These are phyloP conservation scores for Oreochromis aureus DNA, from an alignment of 2,113 vertebrate genomes.

Conservation along the genomic window DNA sequence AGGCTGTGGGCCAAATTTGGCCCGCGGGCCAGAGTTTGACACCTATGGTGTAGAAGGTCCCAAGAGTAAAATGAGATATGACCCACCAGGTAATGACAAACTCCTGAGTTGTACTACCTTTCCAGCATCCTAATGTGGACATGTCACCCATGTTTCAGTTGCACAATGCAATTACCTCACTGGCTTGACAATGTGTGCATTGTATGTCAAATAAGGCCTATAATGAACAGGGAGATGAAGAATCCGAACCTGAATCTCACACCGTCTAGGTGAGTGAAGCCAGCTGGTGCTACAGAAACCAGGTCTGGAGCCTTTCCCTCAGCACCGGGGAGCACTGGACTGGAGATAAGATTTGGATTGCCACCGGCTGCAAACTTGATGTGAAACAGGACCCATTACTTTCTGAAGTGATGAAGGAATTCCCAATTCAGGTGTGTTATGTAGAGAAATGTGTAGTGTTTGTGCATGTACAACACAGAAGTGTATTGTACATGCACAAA, in stretches of 20 bases:
- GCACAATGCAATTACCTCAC: background rate
- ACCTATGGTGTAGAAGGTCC: background rate
- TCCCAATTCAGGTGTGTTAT: constrained; percentile 65
- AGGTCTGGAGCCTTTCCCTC: constrained; percentile 64
- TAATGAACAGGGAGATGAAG: background rate
- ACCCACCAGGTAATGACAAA: background rate
- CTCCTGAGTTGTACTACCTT: background rate
- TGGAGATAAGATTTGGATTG: constrained; percentile 74
- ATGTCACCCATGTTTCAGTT: background rate
- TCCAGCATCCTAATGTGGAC: background rate
- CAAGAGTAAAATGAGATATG: background rate
- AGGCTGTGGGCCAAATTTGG: too few species aligned
- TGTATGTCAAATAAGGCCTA: background rate
- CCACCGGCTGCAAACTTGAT: constrained; percentile 75
- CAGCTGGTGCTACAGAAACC: constrained; percentile 70
- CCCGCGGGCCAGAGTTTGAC: too few species aligned
- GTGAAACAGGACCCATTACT: constrained; percentile 69
- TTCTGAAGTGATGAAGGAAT: constrained; percentile 62
- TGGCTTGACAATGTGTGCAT: background rate
- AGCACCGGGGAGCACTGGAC: constrained; percentile 56
- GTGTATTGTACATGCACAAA: background rate
- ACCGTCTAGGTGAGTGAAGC: constrained; percentile 62
- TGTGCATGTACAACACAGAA: background rate
- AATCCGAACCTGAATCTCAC: background rate
- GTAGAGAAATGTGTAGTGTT: background rate